Percentiles rank a stretch among this genome's conserved stretches.
Evolutionary conservation across 2,888 invertebrate genomes (phyloP).

Genomic region (Platypus cylindrus): DNA sequence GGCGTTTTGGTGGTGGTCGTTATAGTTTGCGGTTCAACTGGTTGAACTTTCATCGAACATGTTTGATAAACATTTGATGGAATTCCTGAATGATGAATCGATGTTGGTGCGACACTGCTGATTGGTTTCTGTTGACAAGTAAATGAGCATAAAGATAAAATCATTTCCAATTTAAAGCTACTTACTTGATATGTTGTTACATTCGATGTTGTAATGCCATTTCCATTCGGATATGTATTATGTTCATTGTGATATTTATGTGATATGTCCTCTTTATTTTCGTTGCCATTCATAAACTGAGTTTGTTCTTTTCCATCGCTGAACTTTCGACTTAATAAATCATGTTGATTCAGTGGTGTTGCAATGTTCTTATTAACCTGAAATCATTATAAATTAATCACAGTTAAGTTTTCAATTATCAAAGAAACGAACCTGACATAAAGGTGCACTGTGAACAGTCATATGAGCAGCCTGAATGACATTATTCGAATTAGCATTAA

Average conservation of each 20-base stretch:
- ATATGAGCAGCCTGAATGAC: constrained; percentile 35
- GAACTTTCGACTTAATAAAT: constrained; percentile 24
- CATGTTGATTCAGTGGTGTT: constrained; percentile 48
- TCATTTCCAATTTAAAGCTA: not conserved
- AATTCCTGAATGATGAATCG: constrained; percentile 54
- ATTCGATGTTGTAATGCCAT: constrained; percentile 10
- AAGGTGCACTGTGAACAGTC: constrained; percentile 43
- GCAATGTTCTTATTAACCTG: constrained; percentile 52
- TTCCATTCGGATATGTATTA: constrained; percentile 17
- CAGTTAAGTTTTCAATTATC: not conserved
- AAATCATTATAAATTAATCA: not conserved
- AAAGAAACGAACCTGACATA: constrained; percentile 26
- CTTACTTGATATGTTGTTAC: constrained; percentile 21
- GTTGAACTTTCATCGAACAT: constrained; percentile 68
- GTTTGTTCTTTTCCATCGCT: constrained; percentile 20
- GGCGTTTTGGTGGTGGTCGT: constrained; percentile 21
- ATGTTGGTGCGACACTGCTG: constrained; percentile 74
- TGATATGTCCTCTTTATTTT: constrained; percentile 9
- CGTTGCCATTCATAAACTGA: constrained; percentile 12
- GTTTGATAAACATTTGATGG: constrained; percentile 69
- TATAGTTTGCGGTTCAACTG: constrained; percentile 65
- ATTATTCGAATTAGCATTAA: constrained; percentile 31
- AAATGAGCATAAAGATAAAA: not conserved
- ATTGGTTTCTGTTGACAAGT: constrained; percentile 70
- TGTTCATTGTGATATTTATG: constrained; percentile 17